Percentiles rank a stretch among this genome's conserved stretches.
Evolutionary conservation across 2,888 invertebrate species (phyloP).

Genomic region (Drosophila phalerata): DNA sequence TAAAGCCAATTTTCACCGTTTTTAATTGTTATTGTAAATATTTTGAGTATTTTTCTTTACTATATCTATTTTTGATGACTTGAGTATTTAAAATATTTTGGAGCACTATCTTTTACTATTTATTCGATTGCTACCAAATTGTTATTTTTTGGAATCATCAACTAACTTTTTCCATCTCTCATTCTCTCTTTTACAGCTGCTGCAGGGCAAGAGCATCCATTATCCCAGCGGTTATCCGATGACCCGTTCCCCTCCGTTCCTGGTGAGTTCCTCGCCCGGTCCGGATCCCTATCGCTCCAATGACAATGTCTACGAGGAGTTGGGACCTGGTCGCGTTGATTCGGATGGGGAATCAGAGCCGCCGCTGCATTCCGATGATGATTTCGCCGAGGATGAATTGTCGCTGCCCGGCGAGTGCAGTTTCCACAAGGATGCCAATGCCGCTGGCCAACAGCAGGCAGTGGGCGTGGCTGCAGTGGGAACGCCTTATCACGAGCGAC

Average conservation of each 20-base stretch:
- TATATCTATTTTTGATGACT: no score
- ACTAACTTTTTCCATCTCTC: slow-evolving; percentile 20
- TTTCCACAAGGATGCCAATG: slow-evolving; percentile 79
- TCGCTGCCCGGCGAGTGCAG: slow-evolving; percentile 87
- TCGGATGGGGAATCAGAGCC: slow-evolving; percentile 88
- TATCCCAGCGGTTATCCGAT: slow-evolving; percentile 88
- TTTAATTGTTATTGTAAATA: no score
- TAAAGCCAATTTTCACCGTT: neutral
- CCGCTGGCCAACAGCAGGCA: slow-evolving; percentile 30
- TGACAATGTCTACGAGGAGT: slow-evolving; percentile 94
- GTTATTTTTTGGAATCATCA: neutral
- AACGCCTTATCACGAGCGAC: slow-evolving; percentile 75
- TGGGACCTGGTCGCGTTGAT: slow-evolving; percentile 87
- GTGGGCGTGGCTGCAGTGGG: slow-evolving; percentile 28
- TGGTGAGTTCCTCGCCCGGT: slow-evolving; percentile 90
- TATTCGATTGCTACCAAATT: neutral
- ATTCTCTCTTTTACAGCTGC: slow-evolving; percentile 62
- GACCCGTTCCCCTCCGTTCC: slow-evolving; percentile 88
- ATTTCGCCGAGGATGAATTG: slow-evolving; percentile 94
- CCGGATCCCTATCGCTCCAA: slow-evolving; percentile 88
- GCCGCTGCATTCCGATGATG: slow-evolving; percentile 92
- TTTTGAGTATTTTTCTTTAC: no score
- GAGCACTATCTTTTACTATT: no score
- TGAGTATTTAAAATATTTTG: no score
- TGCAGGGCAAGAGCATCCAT: slow-evolving; percentile 85